A percentile compares a stretch with the other conserved stretches of the same genome.
These are phyloP conservation scores for Parochlus steinenii DNA, from an alignment of 2,888 invertebrate genomes.

Conservation along the genomic window DNA sequence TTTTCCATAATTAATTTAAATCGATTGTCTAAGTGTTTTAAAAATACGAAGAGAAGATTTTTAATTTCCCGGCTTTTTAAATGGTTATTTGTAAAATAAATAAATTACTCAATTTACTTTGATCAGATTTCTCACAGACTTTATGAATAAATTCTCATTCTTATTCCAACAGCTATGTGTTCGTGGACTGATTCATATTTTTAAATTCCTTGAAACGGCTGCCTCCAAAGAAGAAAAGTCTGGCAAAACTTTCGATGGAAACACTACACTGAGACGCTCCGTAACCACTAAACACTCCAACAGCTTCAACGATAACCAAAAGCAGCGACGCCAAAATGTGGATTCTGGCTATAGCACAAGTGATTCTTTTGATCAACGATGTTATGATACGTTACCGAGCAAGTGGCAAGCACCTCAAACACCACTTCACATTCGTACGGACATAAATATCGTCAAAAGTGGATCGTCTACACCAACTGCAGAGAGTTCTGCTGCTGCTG, in stretches of 20 bases:
- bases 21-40: no score
- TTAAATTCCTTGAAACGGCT: slow-evolving; percentile 84
- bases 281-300: slow-evolving; percentile 18
- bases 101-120: no score
- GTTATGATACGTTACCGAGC: slow-evolving; percentile 62
- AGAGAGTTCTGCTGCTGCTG: slow-evolving; percentile 9
- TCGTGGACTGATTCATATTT: slow-evolving; percentile 85
- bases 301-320: slow-evolving; percentile 13
- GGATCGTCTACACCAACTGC: slow-evolving; percentile 12
- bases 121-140: no score
- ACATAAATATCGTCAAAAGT: slow-evolving; percentile 13
- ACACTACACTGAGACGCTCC: slow-evolving; percentile 26
- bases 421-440: slow-evolving; percentile 13
- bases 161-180: slow-evolving; percentile 69
- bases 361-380: no score
- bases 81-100: no score
- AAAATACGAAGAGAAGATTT: no score
- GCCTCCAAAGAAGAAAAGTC: slow-evolving; percentile 47
- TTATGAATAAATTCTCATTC: no score
- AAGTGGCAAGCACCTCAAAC: slow-evolving; percentile 23
- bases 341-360: slow-evolving; percentile 83
- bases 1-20: no score
- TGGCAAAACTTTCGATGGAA: slow-evolving; percentile 26
- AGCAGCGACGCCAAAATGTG: slow-evolving; percentile 46
- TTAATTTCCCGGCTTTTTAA: no score